Percentiles rank a stretch among this genome's conserved stretches.
Evolutionary conservation across 2,797 vertebrate genomes (phyloP).

Genomic region (Sebastes itinus): DNA sequence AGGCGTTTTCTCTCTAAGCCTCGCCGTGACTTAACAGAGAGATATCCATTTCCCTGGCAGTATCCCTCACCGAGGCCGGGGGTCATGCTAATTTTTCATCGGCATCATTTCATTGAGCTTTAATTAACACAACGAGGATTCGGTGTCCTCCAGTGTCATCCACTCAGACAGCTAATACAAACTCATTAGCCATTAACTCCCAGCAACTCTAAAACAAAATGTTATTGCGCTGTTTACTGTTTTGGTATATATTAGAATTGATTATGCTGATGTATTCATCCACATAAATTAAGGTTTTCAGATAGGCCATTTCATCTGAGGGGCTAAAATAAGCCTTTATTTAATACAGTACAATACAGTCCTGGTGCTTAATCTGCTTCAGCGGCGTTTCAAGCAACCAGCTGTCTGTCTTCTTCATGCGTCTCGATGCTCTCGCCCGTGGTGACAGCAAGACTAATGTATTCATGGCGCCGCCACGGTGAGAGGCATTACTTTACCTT

Average conservation of each 20-base stretch:
- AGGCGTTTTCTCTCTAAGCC: neutral
- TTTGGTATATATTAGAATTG: conserved; percentile 19
- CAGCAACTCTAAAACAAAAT: conserved; percentile 33
- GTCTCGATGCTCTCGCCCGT: conserved; percentile 49
- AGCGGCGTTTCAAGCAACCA: conserved; percentile 29
- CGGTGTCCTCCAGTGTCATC: conserved; percentile 62
- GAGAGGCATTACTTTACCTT: conserved; percentile 83
- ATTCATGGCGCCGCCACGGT: conserved; percentile 74
- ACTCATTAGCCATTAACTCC: conserved; percentile 52
- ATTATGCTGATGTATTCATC: conserved; percentile 34
- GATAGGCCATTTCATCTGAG: conserved; percentile 4
- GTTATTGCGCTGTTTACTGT: conserved; percentile 18
- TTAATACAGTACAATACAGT: neutral
- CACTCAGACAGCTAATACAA: conserved; percentile 50
- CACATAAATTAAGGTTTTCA: conserved; percentile 16
- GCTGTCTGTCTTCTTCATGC: conserved; percentile 63
- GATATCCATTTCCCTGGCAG: conserved; percentile 31
- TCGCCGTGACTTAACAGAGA: conserved; percentile 26
- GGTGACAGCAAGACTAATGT: conserved; percentile 79
- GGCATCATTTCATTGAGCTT: conserved; percentile 63
- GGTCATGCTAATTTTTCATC: conserved; percentile 66
- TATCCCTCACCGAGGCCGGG: conserved; percentile 32
- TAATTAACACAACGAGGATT: conserved; percentile 72
- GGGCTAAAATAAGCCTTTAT: conserved; percentile 10
- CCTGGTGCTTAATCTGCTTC: conserved; percentile 28